Percentiles rank a stretch among this genome's conserved stretches.
phyloP scores from a whole-genome alignment of 2,113 vertebrate genomes.

The Eublepharis macularius region DNA sequence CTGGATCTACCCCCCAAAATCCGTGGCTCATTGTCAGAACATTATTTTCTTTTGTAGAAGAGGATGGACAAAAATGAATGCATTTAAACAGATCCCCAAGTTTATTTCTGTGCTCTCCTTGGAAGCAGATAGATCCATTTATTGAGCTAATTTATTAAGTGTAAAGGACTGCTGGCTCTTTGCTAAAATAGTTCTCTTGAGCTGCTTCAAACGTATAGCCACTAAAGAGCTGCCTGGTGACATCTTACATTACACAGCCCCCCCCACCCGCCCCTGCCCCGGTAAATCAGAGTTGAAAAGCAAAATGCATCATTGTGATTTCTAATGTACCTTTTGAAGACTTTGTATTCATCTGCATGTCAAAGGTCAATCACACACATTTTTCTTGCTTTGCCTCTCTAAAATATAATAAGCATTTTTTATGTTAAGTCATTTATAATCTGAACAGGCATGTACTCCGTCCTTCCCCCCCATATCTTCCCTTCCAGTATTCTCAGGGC shows the following conservation, averaged over 20 bases:
- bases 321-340: neutral
- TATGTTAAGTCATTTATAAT: too few relatives aligned
- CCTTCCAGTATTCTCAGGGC: too few relatives aligned
- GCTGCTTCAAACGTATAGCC: neutral
- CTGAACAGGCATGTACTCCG: too few relatives aligned
- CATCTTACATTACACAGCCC: neutral
- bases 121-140: conserved; percentile 19
- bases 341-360: neutral
- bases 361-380: neutral
- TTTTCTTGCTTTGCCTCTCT: neutral
- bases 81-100: neutral
- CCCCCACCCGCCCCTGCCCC: too few relatives aligned
- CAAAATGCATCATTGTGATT: neutral
- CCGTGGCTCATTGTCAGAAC: neutral
- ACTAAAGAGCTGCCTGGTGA: neutral
- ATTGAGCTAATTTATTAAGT: conserved; percentile 12
- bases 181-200: conserved; percentile 20
- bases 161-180: conserved; percentile 8
- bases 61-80: neutral
- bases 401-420: too few relatives aligned
- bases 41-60: neutral
- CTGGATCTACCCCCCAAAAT: too few relatives aligned
- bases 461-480: too few relatives aligned
- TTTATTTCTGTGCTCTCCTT: neutral
- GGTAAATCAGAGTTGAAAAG: neutral